Conservation (phyloP, 1,140 invertebrate species). For the Caerostris darwini region DNA sequence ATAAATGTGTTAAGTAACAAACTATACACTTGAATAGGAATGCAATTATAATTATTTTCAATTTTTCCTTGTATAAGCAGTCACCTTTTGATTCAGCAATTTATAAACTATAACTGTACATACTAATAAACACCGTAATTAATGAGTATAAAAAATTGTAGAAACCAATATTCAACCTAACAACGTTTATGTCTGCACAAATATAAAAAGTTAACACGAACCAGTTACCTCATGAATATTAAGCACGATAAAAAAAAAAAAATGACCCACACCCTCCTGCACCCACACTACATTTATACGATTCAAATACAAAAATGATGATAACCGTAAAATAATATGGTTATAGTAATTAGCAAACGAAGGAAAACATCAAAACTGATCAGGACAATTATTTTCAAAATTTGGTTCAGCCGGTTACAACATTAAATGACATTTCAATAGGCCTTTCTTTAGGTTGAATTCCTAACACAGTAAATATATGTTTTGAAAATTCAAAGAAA, state of each 20-base stretch:
- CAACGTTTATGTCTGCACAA: too few species aligned
- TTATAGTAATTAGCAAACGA: neutral
- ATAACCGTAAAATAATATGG: neutral
- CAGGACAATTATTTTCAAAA: neutral
- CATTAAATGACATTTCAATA: slow-evolving; percentile 42
- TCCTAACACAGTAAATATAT: neutral
- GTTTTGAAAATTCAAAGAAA: neutral
- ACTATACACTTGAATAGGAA: too few species aligned
- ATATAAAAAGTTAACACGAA: neutral
- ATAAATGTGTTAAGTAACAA: too few species aligned
- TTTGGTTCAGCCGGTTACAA: slow-evolving; percentile 3
- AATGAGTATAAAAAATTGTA: too few species aligned
- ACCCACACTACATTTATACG: neutral
- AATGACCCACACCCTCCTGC: slow-evolving; percentile 56
- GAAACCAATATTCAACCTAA: too few species aligned
- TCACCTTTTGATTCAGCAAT: too few species aligned
- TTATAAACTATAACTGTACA: too few species aligned
- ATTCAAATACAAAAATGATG: neutral
- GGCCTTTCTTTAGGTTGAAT: neutral
- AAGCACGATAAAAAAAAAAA: slow-evolving; percentile 26
- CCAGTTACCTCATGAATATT: slow-evolving; percentile 44
- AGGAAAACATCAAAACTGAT: neutral
- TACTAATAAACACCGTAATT: too few species aligned
- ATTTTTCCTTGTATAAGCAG: too few species aligned
- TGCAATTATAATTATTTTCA: too few species aligned